Evolutionary conservation across 2,797 vertebrate species (phyloP), one percentile per base, ranked within the genome.

Genomic region (Girardinus metallicus): DNA sequence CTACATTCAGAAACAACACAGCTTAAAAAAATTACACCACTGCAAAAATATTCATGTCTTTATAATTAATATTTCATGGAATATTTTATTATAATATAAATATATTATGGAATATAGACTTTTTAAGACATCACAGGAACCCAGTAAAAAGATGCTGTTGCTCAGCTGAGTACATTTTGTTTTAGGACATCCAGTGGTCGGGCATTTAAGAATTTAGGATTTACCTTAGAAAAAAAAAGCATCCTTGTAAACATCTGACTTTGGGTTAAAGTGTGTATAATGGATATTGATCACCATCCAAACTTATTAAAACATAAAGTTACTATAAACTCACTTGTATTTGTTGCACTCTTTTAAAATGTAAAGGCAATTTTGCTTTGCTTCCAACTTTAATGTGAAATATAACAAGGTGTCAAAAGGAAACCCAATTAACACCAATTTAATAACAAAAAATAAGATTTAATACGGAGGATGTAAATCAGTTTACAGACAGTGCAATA

Each of bases 401-500:
- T 31, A 60, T 44, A 88, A 44, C 0, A 8, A 83, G 43, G 0
- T 2, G 23, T 51, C 29, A 76, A 73, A 64, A 86, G 75, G 47
- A 79, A 85, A 70, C 49, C 73, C 80, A 79, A 79, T 77, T 86
- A 46, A 79, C 36, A 77, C 31, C 21, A 34, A 39, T 92, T 94
- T 88, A 86, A 83, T 93, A 92, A 90, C 70, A 86, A 94, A 94
- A 92, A 89, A 93, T 86, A 92, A 89, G 74, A 91, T 91, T 92
- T 90, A 90, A 85, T 85, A 92, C 82, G 84, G 85, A 90, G 81
- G 91, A 91, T 90, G 53, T 86, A 91, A 92, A 86, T 87, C n/a
- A 78, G 78, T 87, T 80, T 80, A 93, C 87, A 93, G 78, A 91
- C 87, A 91, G 82, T 91, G 80, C 84, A 89, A 87, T 84, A 91